Base-by-base conservation (phyloP, 2,797 vertebrate genomes). In the Delichon dasypus region DNA sequence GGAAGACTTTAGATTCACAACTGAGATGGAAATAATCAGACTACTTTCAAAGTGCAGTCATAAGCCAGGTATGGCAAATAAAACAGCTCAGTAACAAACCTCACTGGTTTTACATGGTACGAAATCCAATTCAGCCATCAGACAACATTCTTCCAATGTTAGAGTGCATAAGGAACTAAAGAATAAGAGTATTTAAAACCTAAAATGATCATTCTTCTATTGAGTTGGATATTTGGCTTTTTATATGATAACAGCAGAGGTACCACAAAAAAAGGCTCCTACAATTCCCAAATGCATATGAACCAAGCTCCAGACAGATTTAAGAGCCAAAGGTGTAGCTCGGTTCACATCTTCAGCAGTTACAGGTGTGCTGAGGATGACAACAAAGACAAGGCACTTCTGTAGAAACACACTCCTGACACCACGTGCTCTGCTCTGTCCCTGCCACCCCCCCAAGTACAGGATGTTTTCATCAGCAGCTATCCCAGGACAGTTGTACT, bases 101-200 rank as follows among this genome's bases (percentile, higher is more conserved):
- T 71, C 38, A 62, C 47, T 55, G 62, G 18, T 70, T 66, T 34
- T 45, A 44, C 0, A 0, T 6, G 3, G 45, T 16, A 26, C 20
- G 81, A 81, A 76, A 73, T 22, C 21, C 48, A 54, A 32, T 53
- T 81, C 13, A 78, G 36, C 82, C 84, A 44, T 30, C 40, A 42
- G 36, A 67, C 30, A 84, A 17, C 26, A 42, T 50, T 48, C 29
- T 26, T 16, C 12, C 36, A 57, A 22, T 18, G 23, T 40, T 7
- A 61, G 25, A 64, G 26, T 40, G 22, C 4, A 13, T 13, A 50
- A 71, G 20, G 40, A 58, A 34, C 21, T n/a, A 32, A 6, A 80
- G 16, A 79, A 29, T 13, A 47, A 54, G 16, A 62, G 36, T 7
- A 58, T 72, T 64, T 54, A 57, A 84, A 61, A 75, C 11, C 47